Evolutionary conservation across 1,140 invertebrate species (phyloP).

Genomic region (Planococcus citri): DNA sequence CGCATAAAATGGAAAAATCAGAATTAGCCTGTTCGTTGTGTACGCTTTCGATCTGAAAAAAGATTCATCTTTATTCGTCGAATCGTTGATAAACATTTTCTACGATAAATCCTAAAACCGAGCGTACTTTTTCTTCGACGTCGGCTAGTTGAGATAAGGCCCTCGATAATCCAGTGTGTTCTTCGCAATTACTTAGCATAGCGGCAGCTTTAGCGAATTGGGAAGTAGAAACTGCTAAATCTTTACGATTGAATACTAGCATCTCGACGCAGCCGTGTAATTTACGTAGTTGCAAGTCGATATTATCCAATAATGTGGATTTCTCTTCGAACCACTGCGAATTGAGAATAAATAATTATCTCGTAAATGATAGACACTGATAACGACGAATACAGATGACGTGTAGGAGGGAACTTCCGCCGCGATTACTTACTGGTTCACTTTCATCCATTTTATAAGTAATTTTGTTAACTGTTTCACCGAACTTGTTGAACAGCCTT

Average conservation of each 20-base stretch:
- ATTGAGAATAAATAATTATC: background rate
- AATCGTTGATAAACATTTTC: background rate
- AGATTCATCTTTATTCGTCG: background rate
- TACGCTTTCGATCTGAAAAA: conserved; percentile 61
- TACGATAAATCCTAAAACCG: background rate
- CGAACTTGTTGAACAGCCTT: conserved; percentile 89
- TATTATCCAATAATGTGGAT: conserved; percentile 75
- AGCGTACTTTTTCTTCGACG: conserved; percentile 65
- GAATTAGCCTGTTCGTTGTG: conserved; percentile 86
- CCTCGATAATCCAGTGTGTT: conserved; percentile 82
- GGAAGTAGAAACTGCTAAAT: conserved; percentile 66
- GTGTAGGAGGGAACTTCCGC: no score
- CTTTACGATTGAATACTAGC: conserved; percentile 72
- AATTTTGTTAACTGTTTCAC: conserved; percentile 96
- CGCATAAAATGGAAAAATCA: conserved; percentile 85
- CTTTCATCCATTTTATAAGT: conserved; percentile 99
- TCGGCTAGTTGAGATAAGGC: conserved; percentile 88
- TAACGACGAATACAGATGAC: no score
- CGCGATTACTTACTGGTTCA: conserved; percentile 83
- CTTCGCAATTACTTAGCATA: conserved; percentile 86
- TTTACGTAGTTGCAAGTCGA: conserved; percentile 80
- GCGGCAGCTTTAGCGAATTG: conserved; percentile 77
- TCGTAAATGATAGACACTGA: no score
- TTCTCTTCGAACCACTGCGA: conserved; percentile 97
- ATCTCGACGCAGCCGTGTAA: conserved; percentile 79